A percentile compares a stretch with the other conserved stretches of the same genome.
These are phyloP conservation scores for Pteronura brasiliensis DNA, from an alignment of 2,113 vertebrate species.

Conservation along the genomic window DNA sequence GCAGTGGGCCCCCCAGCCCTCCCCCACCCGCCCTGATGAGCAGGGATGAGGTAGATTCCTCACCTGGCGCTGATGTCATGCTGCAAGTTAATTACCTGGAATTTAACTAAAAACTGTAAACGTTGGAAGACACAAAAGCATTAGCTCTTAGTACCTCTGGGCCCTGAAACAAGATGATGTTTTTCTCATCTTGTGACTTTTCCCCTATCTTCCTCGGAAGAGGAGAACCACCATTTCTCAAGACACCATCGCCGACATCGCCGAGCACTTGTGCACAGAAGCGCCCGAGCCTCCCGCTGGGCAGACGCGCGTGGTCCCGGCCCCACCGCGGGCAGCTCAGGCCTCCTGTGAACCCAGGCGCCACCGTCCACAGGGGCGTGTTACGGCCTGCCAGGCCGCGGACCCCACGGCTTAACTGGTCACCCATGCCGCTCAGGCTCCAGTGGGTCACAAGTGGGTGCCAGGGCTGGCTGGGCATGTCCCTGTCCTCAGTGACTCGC, in stretches of 20 bases:
- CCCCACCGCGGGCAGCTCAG: not conserved
- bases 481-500: not conserved
- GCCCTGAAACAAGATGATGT: not conserved
- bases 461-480: not conserved
- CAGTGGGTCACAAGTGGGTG: accelerated
- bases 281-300: accelerated
- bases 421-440: accelerated
- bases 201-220: not conserved
- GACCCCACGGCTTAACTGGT: not conserved
- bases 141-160: not conserved
- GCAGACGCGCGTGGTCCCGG: accelerated
- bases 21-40: not conserved
- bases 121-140: not conserved
- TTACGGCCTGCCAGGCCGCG: accelerated
- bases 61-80: not conserved
- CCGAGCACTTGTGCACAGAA: not conserved
- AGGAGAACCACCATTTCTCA: not conserved
- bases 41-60: accelerated
- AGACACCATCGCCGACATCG: accelerated
- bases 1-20: too few relatives aligned
- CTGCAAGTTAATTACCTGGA: not conserved
- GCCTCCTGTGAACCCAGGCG: not conserved
- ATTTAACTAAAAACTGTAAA: not conserved
- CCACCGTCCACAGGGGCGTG: not conserved
- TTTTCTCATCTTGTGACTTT: not conserved